Evolutionary conservation across 2,113 vertebrate genomes (phyloP).

Genomic region (Eonycteris spelaea): DNA sequence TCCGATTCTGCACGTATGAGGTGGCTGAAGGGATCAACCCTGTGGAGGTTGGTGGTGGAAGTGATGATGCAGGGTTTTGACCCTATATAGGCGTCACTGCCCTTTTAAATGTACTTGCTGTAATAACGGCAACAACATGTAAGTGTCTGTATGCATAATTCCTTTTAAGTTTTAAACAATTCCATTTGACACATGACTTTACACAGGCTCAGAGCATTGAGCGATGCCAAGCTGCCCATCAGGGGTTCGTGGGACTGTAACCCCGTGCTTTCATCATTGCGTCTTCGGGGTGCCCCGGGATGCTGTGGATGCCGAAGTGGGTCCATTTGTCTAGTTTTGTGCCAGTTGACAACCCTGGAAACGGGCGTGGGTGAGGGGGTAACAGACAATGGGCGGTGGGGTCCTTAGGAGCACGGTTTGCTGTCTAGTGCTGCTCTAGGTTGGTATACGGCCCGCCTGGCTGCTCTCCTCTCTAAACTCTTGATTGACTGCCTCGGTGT

Average conservation of each 20-base stretch:
- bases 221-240: fast-evolving
- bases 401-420: fast-evolving
- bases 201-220: background rate
- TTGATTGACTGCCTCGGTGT: fast-evolving
- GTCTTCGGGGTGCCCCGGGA: background rate
- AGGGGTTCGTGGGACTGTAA: background rate
- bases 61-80: background rate
- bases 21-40: background rate
- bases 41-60: background rate
- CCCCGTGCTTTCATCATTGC: background rate
- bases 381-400: fast-evolving
- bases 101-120: background rate
- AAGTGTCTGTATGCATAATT: background rate
- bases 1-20: fast-evolving
- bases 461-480: background rate
- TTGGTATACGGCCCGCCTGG: fast-evolving
- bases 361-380: background rate
- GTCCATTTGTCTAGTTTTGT: background rate
- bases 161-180: background rate
- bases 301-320: background rate
- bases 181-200: fast-evolving
- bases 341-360: background rate
- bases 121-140: background rate
- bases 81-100: background rate
- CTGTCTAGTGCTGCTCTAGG: background rate